Base-by-base conservation (phyloP, 2,113 vertebrate genomes). In the Nyctereutes procyonoides region DNA sequence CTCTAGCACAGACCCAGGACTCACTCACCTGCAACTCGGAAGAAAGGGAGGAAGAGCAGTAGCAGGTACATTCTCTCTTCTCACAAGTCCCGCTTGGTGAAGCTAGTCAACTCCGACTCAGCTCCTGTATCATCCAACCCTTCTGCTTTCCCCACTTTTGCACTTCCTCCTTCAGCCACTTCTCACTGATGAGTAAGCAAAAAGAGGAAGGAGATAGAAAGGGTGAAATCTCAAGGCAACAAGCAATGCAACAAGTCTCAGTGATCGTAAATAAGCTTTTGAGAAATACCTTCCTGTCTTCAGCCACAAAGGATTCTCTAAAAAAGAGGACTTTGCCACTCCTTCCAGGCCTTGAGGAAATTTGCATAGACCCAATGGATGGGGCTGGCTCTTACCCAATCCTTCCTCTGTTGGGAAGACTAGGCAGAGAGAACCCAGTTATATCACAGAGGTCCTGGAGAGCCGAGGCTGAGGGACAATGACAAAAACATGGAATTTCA, bases 141-240 rank as follows among this genome's bases (percentile, higher is more conserved):
- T 51, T 89, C 93, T 60, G 93, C 56, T 85, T 51, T 56, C 86
- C 28, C 53, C 3, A 0, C 55, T 26, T 4, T 0, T 0, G 2
- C 2, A 90, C 97, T 98, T 98, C 98, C 97, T 90, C 93, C 74
- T 96, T 87, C 8, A 0, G 85, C 9, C 79, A 76, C 92, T 97
- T 89, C 93, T 85, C 86, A 73, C 51, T 77, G 15, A 56, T 32
- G 56, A 48, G 89, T 28, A 17, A 9, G 32, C 8, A 4, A 43
- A 97, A 98, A 97, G 97, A 95, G 97, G 98, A 98, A 98, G 97
- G 35, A 96, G 77, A 30, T 2, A 10, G 19, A 13, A 73, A 2
- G 7, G 32, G 71, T 58, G 43, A 96, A n/a, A 58, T 90, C 35
- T 87, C 69, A n/a, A 17, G 19, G 69, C 76, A 48, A 32, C 22